phyloP scores from a whole-genome alignment of 2,797 vertebrate species.

The Sebastes oblongus region DNA sequence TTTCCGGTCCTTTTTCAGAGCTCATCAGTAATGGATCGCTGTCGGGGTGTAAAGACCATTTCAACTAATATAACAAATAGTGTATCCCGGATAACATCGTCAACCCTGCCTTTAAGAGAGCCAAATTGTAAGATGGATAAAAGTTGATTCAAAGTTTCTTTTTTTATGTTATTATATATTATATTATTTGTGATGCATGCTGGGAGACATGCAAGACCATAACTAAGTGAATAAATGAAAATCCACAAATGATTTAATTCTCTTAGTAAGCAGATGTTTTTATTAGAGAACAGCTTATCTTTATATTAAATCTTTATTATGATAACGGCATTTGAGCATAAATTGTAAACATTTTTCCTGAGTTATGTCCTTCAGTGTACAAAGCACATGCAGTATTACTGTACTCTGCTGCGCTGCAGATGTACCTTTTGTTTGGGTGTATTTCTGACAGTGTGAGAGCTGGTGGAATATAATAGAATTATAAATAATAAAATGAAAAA shows the following conservation, averaged over 20 bases:
- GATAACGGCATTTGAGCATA: neutral
- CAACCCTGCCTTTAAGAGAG: no score
- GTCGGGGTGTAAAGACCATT: no score
- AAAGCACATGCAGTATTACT: neutral
- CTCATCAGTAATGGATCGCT: no score
- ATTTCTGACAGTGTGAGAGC: neutral
- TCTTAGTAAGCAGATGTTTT: neutral
- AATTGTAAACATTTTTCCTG: no score
- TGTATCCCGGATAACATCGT: rapidly evolving
- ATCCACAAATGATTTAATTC: neutral
- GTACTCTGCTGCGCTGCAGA: neutral
- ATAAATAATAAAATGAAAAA: conserved; percentile 23
- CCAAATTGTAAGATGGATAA: neutral
- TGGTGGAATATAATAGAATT: neutral
- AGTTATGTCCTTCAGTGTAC: neutral
- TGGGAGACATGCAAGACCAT: neutral
- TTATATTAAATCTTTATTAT: neutral
- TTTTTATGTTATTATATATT: neutral
- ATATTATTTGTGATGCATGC: neutral
- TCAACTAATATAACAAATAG: no score
- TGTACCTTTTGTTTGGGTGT: neutral
- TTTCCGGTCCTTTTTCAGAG: no score
- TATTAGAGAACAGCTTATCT: neutral
- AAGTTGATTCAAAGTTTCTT: neutral
- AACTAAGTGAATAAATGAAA: neutral